A percentile compares a stretch with the other conserved stretches of the same genome.
Conservation (phyloP, 2,797 vertebrate genomes). For the Platyrinchus mystaceus region DNA sequence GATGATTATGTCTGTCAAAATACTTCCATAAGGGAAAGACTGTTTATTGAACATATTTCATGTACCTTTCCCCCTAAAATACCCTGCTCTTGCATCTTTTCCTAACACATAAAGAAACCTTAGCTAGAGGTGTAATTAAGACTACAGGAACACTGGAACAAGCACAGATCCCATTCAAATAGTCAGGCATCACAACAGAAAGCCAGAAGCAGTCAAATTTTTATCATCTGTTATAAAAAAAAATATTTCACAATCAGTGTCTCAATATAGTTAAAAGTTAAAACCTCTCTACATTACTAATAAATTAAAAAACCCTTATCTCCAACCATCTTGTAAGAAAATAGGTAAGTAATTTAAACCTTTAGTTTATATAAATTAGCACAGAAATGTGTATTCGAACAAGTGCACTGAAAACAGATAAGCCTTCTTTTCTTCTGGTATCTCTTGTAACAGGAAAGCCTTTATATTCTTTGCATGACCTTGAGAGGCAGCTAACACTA, state of each 20-base stretch:
- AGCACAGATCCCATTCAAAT: neutral
- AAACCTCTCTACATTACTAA: conserved; percentile 44
- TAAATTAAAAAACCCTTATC: conserved; percentile 19
- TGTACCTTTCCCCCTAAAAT: neutral
- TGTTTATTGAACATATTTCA: neutral
- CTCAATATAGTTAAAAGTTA: conserved; percentile 51
- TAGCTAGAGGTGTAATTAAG: neutral
- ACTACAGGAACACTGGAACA: neutral
- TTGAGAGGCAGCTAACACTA: conserved; percentile 30
- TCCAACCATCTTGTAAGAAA: conserved; percentile 43
- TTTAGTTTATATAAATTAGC: conserved; percentile 64
- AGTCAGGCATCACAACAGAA: conserved; percentile 29
- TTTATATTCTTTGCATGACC: conserved; percentile 14
- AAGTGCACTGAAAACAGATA: conserved; percentile 79
- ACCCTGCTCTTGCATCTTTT: neutral
- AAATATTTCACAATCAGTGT: conserved; percentile 32
- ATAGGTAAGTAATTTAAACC: conserved; percentile 58
- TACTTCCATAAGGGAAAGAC: neutral
- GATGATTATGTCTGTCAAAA: neutral
- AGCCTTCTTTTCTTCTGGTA: conserved; percentile 51
- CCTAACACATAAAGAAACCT: neutral
- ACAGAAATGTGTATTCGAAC: conserved; percentile 38
- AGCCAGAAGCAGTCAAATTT: neutral
- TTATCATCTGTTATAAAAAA: conserved; percentile 52
- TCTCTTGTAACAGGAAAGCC: conserved; percentile 28